Evolutionary conservation across 2,113 vertebrate genomes (phyloP).

Genomic region (Callopanchax toddi): DNA sequence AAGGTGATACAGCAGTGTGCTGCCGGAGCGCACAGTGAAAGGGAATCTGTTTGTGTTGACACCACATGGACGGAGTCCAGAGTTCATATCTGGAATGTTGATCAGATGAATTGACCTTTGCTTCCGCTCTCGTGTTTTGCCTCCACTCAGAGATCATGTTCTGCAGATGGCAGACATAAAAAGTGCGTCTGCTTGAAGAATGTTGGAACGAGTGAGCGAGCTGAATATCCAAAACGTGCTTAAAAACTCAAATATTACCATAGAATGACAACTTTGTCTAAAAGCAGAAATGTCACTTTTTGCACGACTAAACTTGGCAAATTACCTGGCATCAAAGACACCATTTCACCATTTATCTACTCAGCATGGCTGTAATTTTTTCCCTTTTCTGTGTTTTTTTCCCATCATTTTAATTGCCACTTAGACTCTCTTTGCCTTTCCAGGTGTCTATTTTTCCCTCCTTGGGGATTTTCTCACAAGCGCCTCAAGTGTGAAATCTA

Average conservation of each 20-base stretch:
- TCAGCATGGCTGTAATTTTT: neutral
- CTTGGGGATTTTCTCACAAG: neutral
- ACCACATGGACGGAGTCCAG: constrained; percentile 37
- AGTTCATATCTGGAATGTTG: constrained; percentile 56
- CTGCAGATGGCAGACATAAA: constrained; percentile 12
- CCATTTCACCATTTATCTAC: constrained; percentile 1
- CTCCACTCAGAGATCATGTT: constrained; percentile 31
- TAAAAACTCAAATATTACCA: constrained; percentile 10
- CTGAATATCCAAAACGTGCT: neutral
- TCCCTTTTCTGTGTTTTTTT: constrained; percentile 7
- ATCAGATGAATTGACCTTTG: constrained; percentile 61
- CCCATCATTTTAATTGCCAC: constrained; percentile 1
- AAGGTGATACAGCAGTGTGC: constrained; percentile 50
- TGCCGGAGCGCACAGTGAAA: constrained; percentile 43
- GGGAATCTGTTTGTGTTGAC: constrained; percentile 61
- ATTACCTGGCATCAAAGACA: neutral
- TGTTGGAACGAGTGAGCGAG: constrained; percentile 11
- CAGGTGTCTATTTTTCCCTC: constrained; percentile 28
- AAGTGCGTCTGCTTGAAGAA: constrained; percentile 3
- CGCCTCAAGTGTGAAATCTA: constrained; percentile 45
- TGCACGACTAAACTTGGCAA: constrained; percentile 10
- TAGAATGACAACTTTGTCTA: constrained; percentile 2
- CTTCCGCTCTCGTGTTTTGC: constrained; percentile 34
- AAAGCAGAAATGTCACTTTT: neutral
- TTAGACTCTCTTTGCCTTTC: constrained; percentile 5